phyloP scores from a whole-genome alignment of 2,797 vertebrate species.

The Lacerta bilineata region DNA sequence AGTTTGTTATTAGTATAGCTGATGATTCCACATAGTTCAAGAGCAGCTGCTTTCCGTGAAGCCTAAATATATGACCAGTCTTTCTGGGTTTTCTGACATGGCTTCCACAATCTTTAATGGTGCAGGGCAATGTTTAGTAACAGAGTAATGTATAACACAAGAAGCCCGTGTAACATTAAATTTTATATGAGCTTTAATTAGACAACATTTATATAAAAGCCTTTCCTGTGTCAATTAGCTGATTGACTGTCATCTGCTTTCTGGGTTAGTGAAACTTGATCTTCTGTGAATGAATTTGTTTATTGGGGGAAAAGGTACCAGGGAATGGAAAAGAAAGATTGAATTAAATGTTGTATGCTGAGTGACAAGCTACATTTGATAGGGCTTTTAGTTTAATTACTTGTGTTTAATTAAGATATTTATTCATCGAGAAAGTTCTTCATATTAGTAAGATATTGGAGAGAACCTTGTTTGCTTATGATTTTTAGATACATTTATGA shows the following conservation, averaged over 20 bases:
- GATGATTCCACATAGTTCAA: not conserved
- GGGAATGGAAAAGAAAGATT: conserved; percentile 85
- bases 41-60: not conserved
- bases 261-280: conserved; percentile 87
- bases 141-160: conserved; percentile 80
- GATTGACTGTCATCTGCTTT: conserved; percentile 90
- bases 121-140: conserved; percentile 66
- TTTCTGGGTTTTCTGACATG: not conserved
- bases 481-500: conserved; percentile 45
- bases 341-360: conserved; percentile 89
- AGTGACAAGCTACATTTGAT: conserved; percentile 89
- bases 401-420: conserved; percentile 91
- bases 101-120: not conserved
- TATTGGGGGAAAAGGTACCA: conserved; percentile 80
- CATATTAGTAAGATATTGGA: conserved; percentile 73
- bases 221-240: conserved; percentile 95
- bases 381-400: conserved; percentile 97
- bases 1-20: not conserved
- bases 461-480: conserved; percentile 55
- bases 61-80: accelerated
- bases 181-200: conserved; percentile 84
- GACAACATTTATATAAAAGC: conserved; percentile 79
- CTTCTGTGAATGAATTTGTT: conserved; percentile 89
- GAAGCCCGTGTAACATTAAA: conserved; percentile 79
- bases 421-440: conserved; percentile 86